Percentiles rank a stretch among this genome's conserved stretches.
These are phyloP conservation scores for Chrysochloris asiatica DNA, from an alignment of 2,113 vertebrate species.

Conservation along the genomic window DNA sequence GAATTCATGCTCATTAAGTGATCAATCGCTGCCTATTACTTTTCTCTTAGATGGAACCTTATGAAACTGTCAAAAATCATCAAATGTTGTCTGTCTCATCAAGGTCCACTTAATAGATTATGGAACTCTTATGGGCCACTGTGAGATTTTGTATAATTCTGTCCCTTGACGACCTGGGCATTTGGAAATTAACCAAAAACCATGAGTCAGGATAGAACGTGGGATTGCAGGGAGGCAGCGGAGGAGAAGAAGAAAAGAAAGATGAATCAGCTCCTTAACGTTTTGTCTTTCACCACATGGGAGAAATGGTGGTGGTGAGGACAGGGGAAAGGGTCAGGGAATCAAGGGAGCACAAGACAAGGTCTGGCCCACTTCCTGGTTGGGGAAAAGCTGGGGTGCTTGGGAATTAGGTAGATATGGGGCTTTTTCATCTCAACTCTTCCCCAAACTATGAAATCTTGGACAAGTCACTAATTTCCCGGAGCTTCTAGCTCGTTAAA, in stretches of 20 bases:
- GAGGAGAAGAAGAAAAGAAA: accelerated
- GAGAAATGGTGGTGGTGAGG: accelerated
- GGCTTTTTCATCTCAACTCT: neutral
- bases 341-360: neutral
- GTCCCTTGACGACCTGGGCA: neutral
- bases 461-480: no score
- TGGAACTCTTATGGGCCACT: neutral
- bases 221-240: no score
- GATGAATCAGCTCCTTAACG: accelerated
- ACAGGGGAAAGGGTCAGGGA: accelerated
- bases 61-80: neutral
- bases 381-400: accelerated
- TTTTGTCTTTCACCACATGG: neutral
- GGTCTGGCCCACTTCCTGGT: accelerated
- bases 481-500: neutral
- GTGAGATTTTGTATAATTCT: neutral
- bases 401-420: neutral
- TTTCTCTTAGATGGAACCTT: neutral
- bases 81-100: neutral
- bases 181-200: accelerated
- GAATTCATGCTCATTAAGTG: accelerated
- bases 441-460: neutral
- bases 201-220: neutral
- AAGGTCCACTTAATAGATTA: neutral
- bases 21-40: neutral